phyloP scores from a whole-genome alignment of 2,113 vertebrate species.

The Rousettus leschenaultii region DNA sequence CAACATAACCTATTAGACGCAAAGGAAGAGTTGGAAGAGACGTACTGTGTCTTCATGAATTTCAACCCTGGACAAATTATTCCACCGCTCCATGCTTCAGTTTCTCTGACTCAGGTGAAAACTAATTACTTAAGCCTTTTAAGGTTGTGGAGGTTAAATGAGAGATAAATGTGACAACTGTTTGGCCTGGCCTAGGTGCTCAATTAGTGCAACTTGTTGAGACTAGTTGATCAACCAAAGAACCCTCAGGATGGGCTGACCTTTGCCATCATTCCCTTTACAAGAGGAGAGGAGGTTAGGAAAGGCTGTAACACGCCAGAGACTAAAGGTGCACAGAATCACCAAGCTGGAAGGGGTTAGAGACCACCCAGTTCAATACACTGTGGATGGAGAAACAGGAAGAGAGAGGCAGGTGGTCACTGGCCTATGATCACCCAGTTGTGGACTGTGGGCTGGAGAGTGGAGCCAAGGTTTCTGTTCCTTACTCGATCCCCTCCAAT shows the following conservation, averaged over 20 bases:
- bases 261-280: background rate
- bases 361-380: background rate
- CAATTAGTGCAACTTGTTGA: background rate
- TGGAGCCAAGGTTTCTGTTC: background rate
- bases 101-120: background rate
- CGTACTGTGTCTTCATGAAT: background rate
- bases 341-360: background rate
- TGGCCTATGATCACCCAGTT: too few relatives aligned
- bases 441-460: background rate
- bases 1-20: background rate
- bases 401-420: background rate
- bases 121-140: background rate
- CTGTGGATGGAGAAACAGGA: background rate
- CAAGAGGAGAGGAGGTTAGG: background rate
- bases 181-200: background rate
- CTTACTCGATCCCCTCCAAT: background rate
- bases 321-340: background rate
- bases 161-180: background rate
- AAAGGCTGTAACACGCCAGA: background rate
- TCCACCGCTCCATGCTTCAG: background rate
- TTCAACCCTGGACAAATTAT: background rate
- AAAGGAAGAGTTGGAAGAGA: background rate
- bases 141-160: background rate
- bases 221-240: background rate
- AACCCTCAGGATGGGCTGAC: background rate